Evolutionary conservation across 1,140 invertebrate genomes (phyloP).

Genomic region (Mylabris phalerata): DNA sequence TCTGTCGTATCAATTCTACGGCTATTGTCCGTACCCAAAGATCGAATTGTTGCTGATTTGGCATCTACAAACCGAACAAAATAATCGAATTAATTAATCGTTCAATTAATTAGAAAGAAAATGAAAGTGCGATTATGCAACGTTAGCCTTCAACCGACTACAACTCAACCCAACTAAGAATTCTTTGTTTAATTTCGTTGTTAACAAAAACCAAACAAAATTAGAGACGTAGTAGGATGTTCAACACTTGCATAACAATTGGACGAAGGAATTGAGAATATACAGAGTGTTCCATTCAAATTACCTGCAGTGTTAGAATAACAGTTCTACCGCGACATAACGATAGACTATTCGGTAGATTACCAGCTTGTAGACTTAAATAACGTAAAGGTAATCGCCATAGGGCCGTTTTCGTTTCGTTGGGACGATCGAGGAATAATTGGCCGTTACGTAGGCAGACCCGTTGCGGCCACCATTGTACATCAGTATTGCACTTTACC

Average conservation of each 20-base stretch:
- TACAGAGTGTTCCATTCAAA: not conserved
- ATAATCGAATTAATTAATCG: not conserved
- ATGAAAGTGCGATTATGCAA: no score
- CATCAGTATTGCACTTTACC: slow-evolving; percentile 32
- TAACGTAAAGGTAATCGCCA: slow-evolving; percentile 32
- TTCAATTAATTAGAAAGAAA: not conserved
- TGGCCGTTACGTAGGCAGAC: slow-evolving; percentile 34
- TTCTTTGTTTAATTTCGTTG: not conserved
- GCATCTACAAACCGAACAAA: slow-evolving; percentile 43
- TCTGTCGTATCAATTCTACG: slow-evolving; percentile 55
- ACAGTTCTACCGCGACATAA: slow-evolving; percentile 30
- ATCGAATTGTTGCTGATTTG: slow-evolving; percentile 51
- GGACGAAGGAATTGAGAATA: not conserved
- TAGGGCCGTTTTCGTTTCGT: slow-evolving; percentile 19
- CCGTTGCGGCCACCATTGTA: slow-evolving; percentile 31
- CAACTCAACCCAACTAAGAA: not conserved
- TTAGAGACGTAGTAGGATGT: slow-evolving; percentile 2
- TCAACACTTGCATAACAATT: slow-evolving; percentile 10
- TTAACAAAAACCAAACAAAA: not conserved
- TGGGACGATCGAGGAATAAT: slow-evolving; percentile 17
- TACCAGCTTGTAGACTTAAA: slow-evolving; percentile 35
- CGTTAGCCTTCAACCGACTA: not conserved
- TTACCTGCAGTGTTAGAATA: slow-evolving; percentile 37
- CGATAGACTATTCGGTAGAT: slow-evolving; percentile 33
- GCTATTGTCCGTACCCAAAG: slow-evolving; percentile 57